phyloP scores from a whole-genome alignment of 2,113 vertebrate species.

The Benitochromis conjunctus region DNA sequence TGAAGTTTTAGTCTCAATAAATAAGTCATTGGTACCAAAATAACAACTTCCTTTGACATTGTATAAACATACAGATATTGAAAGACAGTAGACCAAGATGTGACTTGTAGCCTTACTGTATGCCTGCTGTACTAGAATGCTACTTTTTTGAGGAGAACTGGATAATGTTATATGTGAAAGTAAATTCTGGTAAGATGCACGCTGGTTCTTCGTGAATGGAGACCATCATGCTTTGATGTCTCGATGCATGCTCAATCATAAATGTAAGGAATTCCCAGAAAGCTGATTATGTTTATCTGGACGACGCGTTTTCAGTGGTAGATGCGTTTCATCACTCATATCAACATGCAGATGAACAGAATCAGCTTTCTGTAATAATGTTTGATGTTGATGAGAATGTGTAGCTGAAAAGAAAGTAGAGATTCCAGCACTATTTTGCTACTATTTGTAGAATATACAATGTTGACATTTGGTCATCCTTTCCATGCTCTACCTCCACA shows the following conservation, averaged over 20 bases:
- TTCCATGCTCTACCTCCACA: rapidly evolving
- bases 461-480: not conserved
- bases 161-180: not conserved
- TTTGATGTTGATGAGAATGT: not conserved
- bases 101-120: not conserved
- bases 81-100: too few relatives aligned
- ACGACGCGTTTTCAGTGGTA: not conserved
- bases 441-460: not conserved
- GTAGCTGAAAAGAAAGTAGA: not conserved
- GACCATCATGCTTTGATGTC: not conserved
- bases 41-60: not conserved
- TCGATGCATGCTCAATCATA: not conserved
- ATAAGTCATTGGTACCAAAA: not conserved
- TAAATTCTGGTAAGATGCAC: not conserved
- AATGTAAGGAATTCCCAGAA: not conserved
- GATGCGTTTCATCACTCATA: not conserved
- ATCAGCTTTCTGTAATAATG: not conserved
- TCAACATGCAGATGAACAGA: not conserved
- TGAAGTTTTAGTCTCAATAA: not conserved
- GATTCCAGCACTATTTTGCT: not conserved
- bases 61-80: not conserved
- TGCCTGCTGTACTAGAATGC: not conserved
- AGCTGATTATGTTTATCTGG: not conserved
- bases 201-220: not conserved
- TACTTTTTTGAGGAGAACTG: not conserved